Conservation (phyloP, 2,888 invertebrate genomes). For the Phortica okadai region DNA sequence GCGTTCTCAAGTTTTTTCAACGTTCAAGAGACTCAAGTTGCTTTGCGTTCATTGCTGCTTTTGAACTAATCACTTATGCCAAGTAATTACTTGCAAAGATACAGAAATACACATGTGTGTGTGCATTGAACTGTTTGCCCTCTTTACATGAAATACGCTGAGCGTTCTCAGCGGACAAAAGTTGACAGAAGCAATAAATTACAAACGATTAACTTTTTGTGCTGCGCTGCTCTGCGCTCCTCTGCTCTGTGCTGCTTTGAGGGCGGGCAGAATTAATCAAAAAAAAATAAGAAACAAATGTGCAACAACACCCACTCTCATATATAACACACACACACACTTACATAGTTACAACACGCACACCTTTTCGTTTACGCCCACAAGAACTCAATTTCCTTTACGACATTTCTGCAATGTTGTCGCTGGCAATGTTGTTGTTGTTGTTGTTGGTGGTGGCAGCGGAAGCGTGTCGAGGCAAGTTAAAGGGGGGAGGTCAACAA, state of each 20-base stretch:
- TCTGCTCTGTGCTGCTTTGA: slow-evolving; percentile 31
- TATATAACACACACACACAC: not conserved
- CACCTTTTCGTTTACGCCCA: slow-evolving; percentile 7
- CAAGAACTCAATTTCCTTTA: slow-evolving; percentile 19
- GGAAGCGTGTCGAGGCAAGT: slow-evolving; percentile 31
- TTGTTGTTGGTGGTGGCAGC: slow-evolving; percentile 27
- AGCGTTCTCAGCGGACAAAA: not conserved
- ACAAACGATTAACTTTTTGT: slow-evolving; percentile 67
- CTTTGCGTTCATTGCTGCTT: not conserved
- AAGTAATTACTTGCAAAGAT: no score
- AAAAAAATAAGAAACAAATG: slow-evolving; percentile 56
- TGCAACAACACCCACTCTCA: slow-evolving; percentile 39
- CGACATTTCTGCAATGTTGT: not conserved
- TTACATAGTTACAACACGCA: not conserved
- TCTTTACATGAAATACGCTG: not conserved
- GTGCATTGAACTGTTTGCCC: not conserved
- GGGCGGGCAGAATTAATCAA: slow-evolving; percentile 54
- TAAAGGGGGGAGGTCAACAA: not conserved
- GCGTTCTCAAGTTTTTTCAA: no score
- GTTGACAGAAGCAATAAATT: slow-evolving; percentile 59
- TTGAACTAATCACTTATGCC: not conserved
- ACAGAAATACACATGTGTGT: not conserved
- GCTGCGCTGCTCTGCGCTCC: slow-evolving; percentile 8
- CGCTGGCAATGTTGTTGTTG: slow-evolving; percentile 17
- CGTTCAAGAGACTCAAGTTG: not conserved